phyloP scores from a whole-genome alignment of 1,140 invertebrate genomes.

The Ceratina japonica region DNA sequence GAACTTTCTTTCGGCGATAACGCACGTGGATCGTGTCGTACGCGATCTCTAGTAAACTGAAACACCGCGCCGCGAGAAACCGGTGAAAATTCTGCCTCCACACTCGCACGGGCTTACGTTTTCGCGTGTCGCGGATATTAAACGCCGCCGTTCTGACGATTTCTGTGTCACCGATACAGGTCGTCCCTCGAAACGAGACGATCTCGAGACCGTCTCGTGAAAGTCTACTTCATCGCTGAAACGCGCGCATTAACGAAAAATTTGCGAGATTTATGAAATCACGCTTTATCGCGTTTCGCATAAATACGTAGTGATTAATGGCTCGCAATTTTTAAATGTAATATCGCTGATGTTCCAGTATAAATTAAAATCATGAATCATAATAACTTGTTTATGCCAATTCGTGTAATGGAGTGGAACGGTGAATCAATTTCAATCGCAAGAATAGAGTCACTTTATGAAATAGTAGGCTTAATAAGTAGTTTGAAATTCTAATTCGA shows the following conservation, averaged over 20 bases:
- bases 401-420: neutral
- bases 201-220: constrained; percentile 34
- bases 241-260: neutral
- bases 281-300: too few species aligned
- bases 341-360: too few species aligned
- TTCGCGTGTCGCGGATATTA: constrained; percentile 42
- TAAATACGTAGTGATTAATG: too few species aligned
- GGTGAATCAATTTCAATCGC: neutral
- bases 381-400: neutral
- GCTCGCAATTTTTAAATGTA: too few species aligned
- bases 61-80: constrained; percentile 40
- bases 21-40: constrained; percentile 46
- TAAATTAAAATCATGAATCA: neutral
- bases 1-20: constrained; percentile 55
- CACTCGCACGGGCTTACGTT: constrained; percentile 17
- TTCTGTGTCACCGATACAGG: constrained; percentile 43
- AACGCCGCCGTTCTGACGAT: constrained; percentile 30
- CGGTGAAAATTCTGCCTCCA: constrained; percentile 41
- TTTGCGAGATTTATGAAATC: neutral
- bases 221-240: constrained; percentile 18
- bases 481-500: neutral
- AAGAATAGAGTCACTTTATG: neutral
- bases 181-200: constrained; percentile 3
- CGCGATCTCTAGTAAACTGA: constrained; percentile 15
- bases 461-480: neutral